Conservation (phyloP, 2,113 vertebrate species). For the Oxyura jamaicensis region DNA sequence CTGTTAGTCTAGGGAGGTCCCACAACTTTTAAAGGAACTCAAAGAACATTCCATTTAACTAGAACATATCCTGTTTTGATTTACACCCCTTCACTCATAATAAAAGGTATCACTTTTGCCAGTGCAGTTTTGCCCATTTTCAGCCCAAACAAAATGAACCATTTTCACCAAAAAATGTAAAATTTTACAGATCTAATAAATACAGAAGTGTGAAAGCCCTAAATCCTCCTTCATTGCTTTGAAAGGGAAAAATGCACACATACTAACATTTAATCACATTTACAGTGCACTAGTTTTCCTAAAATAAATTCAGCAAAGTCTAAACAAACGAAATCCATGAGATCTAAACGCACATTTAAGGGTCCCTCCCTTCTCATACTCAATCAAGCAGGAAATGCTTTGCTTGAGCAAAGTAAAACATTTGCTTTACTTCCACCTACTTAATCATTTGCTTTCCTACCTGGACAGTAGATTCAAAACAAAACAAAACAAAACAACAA, state of each 20-base stretch:
- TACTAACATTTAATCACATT: background rate
- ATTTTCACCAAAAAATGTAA: background rate
- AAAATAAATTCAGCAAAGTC: background rate
- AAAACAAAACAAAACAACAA: background rate
- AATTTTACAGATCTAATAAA: background rate
- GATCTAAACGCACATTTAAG: background rate
- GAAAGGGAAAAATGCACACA: background rate
- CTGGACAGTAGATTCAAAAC: background rate
- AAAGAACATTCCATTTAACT: background rate
- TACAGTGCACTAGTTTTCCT: background rate
- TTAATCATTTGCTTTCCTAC: background rate
- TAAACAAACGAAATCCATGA: background rate
- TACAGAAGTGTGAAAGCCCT: background rate
- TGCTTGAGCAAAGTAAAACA: background rate
- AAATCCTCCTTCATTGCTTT: background rate
- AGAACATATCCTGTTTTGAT: background rate
- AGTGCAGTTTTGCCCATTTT: slow-evolving; percentile 56
- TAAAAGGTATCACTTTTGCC: slow-evolving; percentile 45
- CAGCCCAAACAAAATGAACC: background rate
- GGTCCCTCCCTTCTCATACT: background rate
- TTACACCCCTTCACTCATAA: background rate
- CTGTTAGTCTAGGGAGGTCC: background rate
- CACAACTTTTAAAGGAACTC: background rate
- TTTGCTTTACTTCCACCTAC: background rate
- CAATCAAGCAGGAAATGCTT: background rate